Base-by-base conservation (phyloP, 2,888 invertebrate species). In the Euspilapteryx auroguttella region DNA sequence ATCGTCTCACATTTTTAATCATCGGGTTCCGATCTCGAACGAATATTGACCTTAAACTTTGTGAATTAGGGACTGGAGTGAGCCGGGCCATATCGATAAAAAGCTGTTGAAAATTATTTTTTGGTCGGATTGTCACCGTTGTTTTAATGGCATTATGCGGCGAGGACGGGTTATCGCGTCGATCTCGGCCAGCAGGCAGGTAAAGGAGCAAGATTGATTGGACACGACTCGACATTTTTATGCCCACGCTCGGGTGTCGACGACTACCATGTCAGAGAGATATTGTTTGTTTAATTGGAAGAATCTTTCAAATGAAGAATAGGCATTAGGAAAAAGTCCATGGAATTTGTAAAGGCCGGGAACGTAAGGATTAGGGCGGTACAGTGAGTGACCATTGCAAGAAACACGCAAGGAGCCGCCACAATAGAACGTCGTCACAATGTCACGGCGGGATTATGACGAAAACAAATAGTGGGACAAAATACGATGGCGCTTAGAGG, bases 61-160 rank as follows among this genome's bases (percentile, higher is more conserved):
- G 30, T 28, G 37, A 21, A 40, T 42, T 61, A 58, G 48, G 41
- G 55, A 39, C 37, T 42, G 34, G 38, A 53, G 35, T 53, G 34
- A 30, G n/a, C n/a, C n/a, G n/a, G n/a, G n/a, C n/a, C n/a, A 28
- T 37, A 45, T 45, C 45, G 53, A 51, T 55, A 53, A 55, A 57
- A 56, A 68, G 59, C 64, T 66, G 68, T 71, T 66, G 63, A 63
- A 68, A 64, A 68, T 59, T 55, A 61, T 64, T 71, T 69, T 71
- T 71, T 69, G 63, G 62, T 65, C 48, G 58, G 59, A 66, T 71
- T 73, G 75, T 75, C 75, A 73, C 73, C 71, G 73, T 73, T 75
- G 75, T 71, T 71, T 75, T 73, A 75, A 73, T 75, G 75, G 71
- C 57, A 71, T 69, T 73, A 71, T 68, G 73, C 68, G 66, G 62